Conservation (phyloP, 1,140 invertebrate species). For the Drosophila grimshawi region DNA sequence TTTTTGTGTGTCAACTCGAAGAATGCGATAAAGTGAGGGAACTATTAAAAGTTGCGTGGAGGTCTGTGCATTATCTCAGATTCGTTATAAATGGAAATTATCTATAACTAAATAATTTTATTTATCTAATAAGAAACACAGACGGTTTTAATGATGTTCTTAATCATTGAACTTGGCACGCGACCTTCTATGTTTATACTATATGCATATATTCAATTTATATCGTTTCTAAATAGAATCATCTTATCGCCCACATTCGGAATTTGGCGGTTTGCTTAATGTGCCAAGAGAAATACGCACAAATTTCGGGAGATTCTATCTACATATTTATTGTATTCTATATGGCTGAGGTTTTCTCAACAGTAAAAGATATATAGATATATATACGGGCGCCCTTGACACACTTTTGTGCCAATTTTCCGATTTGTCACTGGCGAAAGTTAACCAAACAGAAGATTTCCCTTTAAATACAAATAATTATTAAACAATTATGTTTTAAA, state of each 20-base stretch:
- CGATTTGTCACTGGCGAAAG: background rate
- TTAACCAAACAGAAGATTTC: background rate
- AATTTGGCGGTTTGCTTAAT: slow-evolving; percentile 26
- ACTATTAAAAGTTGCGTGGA: background rate
- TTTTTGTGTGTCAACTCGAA: slow-evolving; percentile 56
- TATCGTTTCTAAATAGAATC: slow-evolving; percentile 43
- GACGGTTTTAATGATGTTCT: slow-evolving; percentile 1
- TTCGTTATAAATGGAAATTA: too few species aligned
- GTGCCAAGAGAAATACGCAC: slow-evolving; percentile 7
- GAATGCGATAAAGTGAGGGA: slow-evolving; percentile 15
- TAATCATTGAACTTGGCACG: slow-evolving; percentile 63
- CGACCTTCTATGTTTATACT: slow-evolving; percentile 42
- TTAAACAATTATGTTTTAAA: too few species aligned
- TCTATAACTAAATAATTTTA: background rate
- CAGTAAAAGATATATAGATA: slow-evolving; percentile 19
- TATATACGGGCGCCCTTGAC: slow-evolving; percentile 54
- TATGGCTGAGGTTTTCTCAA: slow-evolving; percentile 16
- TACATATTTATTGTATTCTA: slow-evolving; percentile 31
- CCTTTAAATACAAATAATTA: background rate
- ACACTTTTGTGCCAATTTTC: slow-evolving; percentile 35
- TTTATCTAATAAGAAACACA: background rate
- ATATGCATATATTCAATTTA: background rate
- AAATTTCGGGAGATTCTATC: background rate
- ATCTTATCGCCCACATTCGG: slow-evolving; percentile 14
- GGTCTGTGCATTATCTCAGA: too few species aligned